Evolutionary conservation across 2,888 invertebrate species (phyloP).

Genomic region (Cacoxenus indagator): DNA sequence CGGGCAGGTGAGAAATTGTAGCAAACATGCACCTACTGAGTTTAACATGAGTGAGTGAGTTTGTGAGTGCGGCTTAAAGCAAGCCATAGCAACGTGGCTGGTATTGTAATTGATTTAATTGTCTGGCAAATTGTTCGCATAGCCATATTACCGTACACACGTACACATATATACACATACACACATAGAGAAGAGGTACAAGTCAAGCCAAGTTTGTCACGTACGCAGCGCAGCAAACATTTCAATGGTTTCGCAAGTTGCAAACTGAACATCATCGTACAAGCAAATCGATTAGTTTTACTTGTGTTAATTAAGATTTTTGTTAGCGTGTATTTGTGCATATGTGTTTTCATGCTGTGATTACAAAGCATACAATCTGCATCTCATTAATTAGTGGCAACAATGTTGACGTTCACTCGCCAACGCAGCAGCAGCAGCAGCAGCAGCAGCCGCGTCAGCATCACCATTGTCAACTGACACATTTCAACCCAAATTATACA

Average conservation of each 20-base stretch:
- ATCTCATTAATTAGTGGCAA: slow-evolving; percentile 43
- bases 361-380: slow-evolving; percentile 19
- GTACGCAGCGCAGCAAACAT: neutral
- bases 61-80: too few species aligned
- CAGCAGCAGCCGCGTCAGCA: slow-evolving; percentile 23
- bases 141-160: too few species aligned
- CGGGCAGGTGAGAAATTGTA: too few species aligned
- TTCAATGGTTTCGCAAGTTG: too few species aligned
- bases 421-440: slow-evolving; percentile 23
- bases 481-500: slow-evolving; percentile 10
- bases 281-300: slow-evolving; percentile 56
- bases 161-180: too few species aligned
- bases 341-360: slow-evolving; percentile 14
- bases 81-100: too few species aligned
- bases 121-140: too few species aligned
- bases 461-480: neutral
- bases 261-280: neutral
- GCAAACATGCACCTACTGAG: too few species aligned
- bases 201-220: neutral
- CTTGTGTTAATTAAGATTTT: slow-evolving; percentile 55
- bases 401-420: neutral
- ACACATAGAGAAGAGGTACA: slow-evolving; percentile 3
- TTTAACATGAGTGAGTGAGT: too few species aligned
- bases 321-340: slow-evolving; percentile 11
- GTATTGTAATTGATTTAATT: too few species aligned